A percentile compares a stretch with the other conserved stretches of the same genome.
Conservation (phyloP, 2,888 invertebrate species). For the Lasioglossum morio region DNA sequence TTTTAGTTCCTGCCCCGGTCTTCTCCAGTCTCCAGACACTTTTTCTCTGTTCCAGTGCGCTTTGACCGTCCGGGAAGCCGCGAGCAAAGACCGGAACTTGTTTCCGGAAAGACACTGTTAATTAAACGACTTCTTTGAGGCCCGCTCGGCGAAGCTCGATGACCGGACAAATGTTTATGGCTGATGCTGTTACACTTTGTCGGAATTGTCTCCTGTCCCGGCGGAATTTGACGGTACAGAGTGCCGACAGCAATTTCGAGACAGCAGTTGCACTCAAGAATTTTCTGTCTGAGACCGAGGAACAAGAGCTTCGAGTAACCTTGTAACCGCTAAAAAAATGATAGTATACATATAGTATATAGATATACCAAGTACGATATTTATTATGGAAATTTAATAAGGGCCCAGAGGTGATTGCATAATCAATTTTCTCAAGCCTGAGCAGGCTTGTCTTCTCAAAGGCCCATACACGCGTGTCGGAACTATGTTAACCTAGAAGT, state of each 20-base stretch:
- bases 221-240: background rate
- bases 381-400: background rate
- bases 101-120: slow-evolving; percentile 20
- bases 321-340: background rate
- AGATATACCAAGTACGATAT: background rate
- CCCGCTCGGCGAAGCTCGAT: background rate
- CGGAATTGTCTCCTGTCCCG: background rate
- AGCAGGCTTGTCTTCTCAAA: background rate
- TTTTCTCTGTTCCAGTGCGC: background rate
- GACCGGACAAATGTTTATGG: slow-evolving; percentile 41
- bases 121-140: slow-evolving; percentile 45
- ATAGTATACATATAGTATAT: too few species aligned
- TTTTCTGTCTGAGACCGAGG: background rate
- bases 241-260: background rate
- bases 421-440: background rate
- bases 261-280: background rate
- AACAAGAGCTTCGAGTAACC: too few species aligned
- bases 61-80: slow-evolving; percentile 32
- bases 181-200: background rate
- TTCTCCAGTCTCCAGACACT: background rate
- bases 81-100: slow-evolving; percentile 32
- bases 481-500: background rate
- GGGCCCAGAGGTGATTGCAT: background rate
- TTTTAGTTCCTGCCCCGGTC: background rate
- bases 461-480: background rate